phyloP scores from a whole-genome alignment of 64 coral and sea anemone genomes.

The Catalaphyllia jardinei region DNA sequence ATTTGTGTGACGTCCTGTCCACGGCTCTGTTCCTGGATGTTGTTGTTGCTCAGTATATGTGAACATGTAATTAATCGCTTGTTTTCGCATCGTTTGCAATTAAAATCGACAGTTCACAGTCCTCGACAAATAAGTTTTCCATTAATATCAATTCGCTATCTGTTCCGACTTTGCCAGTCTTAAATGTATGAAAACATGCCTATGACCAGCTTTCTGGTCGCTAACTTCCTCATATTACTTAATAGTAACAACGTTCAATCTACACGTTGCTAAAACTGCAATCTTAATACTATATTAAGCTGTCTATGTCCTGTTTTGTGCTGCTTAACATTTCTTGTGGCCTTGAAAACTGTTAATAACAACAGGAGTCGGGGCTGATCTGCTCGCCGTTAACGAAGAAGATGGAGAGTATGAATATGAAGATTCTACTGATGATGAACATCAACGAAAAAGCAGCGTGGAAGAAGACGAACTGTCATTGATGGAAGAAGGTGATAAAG shows the following conservation, averaged over 20 bases:
- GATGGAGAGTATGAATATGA: background rate
- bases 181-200: background rate
- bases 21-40: too few relatives aligned
- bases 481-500: slow-evolving; percentile 18
- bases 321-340: slow-evolving; percentile 27
- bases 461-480: background rate
- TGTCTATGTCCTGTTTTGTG: background rate
- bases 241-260: background rate
- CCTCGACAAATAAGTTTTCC: background rate
- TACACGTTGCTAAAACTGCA: background rate
- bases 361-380: slow-evolving; percentile 8
- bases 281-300: background rate
- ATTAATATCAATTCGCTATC: background rate
- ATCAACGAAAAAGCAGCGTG: background rate
- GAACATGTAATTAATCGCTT: too few relatives aligned
- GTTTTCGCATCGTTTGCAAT: background rate
- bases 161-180: background rate
- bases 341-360: slow-evolving; percentile 4
- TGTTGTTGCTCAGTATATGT: too few relatives aligned
- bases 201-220: background rate
- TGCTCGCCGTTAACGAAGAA: slow-evolving; percentile 11
- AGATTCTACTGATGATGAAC: background rate
- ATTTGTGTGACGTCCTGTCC: too few relatives aligned
- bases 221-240: background rate
- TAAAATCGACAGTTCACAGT: background rate